These are phyloP conservation scores for Pygoscelis antarcticus DNA, from an alignment of 2,113 vertebrate species.

Conservation along the genomic window DNA sequence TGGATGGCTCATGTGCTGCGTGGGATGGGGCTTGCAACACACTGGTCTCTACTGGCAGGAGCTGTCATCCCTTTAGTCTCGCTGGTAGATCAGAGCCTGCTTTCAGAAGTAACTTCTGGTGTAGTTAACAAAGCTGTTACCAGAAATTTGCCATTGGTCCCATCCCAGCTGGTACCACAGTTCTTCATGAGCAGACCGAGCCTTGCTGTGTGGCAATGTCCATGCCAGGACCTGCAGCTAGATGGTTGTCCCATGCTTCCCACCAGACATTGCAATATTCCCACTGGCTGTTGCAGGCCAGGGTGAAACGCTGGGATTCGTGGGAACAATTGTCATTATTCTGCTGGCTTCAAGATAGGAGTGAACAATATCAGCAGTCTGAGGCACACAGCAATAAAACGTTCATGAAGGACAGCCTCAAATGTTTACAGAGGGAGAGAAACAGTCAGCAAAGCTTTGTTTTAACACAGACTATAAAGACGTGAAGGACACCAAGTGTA, in stretches of 20 bases:
- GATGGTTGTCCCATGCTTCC: background rate
- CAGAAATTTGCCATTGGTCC: background rate
- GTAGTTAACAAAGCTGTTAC: background rate
- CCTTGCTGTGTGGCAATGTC: background rate
- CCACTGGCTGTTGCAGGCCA: background rate
- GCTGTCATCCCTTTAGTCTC: background rate
- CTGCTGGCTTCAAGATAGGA: background rate
- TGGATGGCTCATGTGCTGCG: accelerated
- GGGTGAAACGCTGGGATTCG: background rate
- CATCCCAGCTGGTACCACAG: background rate
- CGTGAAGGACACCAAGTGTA: background rate
- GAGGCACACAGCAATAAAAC: background rate
- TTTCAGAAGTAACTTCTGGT: background rate
- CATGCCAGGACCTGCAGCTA: background rate
- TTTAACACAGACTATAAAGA: background rate
- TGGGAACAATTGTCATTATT: background rate
- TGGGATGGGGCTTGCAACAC: background rate
- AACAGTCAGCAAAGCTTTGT: constrained; percentile 42
- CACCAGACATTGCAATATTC: background rate
- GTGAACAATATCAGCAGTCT: background rate
- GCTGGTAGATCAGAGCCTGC: background rate
- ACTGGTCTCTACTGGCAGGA: background rate
- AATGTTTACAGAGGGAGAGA: constrained; percentile 8
- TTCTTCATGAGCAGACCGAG: background rate
- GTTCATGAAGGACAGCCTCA: background rate